Conservation (phyloP, 2,888 invertebrate species). For the Watsonalla cultraria region DNA sequence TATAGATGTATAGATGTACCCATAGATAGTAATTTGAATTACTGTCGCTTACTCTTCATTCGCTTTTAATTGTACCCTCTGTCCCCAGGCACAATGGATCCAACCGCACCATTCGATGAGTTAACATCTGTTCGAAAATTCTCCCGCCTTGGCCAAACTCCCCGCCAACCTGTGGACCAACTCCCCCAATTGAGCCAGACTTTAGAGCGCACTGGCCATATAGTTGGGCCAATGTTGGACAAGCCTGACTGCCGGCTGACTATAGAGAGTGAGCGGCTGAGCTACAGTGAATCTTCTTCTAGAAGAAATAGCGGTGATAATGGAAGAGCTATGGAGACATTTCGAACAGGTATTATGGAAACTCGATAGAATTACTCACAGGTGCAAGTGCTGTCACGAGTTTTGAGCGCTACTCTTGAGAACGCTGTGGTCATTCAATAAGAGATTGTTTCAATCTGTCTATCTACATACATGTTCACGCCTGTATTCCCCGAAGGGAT, state of each 20-base stretch:
- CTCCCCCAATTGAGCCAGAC: conserved; percentile 23
- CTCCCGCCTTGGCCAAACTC: conserved; percentile 30
- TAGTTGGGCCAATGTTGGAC: conserved; percentile 32
- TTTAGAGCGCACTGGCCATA: conserved; percentile 26
- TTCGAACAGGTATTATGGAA: conserved; percentile 41
- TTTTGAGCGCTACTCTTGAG: no score
- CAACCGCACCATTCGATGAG: conserved; percentile 28
- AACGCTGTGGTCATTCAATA: no score
- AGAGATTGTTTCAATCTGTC: no score
- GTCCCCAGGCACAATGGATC: not conserved
- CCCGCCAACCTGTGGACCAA: conserved; percentile 23
- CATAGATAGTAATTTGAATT: no score
- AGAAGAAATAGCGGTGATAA: conserved; percentile 65
- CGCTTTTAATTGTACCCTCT: no score
- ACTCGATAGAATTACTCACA: not conserved
- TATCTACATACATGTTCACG: no score
- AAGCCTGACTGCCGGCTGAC: conserved; percentile 44
- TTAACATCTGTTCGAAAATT: conserved; percentile 34
- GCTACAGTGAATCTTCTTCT: conserved; percentile 59
- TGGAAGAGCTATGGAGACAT: conserved; percentile 37
- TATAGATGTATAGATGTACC: no score
- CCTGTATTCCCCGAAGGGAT: no score
- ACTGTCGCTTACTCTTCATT: no score
- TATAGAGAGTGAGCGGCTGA: conserved; percentile 57
- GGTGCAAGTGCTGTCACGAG: no score